Base-by-base conservation (phyloP, 2,113 vertebrate genomes). In the Burhinus oedicnemus region DNA sequence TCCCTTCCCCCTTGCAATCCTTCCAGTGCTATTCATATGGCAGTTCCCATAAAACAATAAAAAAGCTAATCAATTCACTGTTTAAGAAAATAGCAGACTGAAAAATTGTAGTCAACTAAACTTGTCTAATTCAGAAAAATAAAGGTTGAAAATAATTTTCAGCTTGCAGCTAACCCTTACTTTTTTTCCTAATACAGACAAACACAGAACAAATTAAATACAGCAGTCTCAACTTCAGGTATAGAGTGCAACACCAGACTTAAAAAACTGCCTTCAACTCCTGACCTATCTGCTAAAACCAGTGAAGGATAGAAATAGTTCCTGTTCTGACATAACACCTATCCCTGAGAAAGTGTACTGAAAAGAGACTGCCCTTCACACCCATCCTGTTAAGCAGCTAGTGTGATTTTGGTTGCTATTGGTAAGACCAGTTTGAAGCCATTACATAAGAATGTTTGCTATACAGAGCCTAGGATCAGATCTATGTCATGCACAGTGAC, bases 61-160 rank as follows among this genome's bases (percentile, higher is more conserved):
- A 92, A 97, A 92, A 88, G 17, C 74, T 89, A 47, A 94, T 94
- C 62, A 62, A 93, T 93, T 95, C 95, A 95, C 52, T 90, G 52
- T 64, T 87, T 82, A 90, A 93, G 81, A 93, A 96, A 96, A 85
- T 54, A 95, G 54, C 9, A 81, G 66, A 60, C 71, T 74, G 45
- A 92, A 96, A 93, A 96, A 70, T 66, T 16, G 21, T 14, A 82
- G 68, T 84, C 70, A 90, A 40, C 75, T 88, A 74, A 57, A 80
- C 51, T 66, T 57, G 44, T n/a, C 57, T 58, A 49, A 49, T 44
- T 88, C 64, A 86, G 82, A 83, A 96, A 96, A 94, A 87, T 6
- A 85, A 79, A 91, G 27, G 57, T 8, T 54, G 36, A 91, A 89
- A 94, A 83, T 61, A 69, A 90, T 60, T 71, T 95, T 91, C 78